phyloP scores from a whole-genome alignment of 1,140 invertebrate genomes.

The Pemphigus obesinymphae region DNA sequence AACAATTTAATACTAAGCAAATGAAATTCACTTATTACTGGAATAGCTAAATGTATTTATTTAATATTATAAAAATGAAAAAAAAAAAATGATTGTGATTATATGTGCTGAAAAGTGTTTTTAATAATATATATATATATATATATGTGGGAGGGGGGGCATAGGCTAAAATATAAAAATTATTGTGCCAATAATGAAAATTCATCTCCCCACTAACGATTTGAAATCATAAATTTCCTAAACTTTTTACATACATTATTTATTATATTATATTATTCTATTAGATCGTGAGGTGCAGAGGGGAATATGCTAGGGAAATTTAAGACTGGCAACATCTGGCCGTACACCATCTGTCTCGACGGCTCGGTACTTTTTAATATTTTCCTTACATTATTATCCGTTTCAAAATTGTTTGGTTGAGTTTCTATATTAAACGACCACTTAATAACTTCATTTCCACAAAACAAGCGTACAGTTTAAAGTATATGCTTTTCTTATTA shows the following conservation, averaged over 20 bases:
- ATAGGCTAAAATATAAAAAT: not conserved
- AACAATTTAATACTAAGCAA: too few species aligned
- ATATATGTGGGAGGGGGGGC: too few species aligned
- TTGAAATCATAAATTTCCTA: not conserved
- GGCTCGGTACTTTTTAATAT: conserved; percentile 1
- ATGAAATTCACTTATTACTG: too few species aligned
- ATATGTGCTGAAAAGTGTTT: too few species aligned
- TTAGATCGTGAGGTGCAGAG: not conserved
- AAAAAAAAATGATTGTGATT: too few species aligned
- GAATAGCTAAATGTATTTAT: too few species aligned
- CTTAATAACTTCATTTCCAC: not conserved
- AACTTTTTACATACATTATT: conserved; percentile 2
- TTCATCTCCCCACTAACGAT: too few species aligned
- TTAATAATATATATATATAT: too few species aligned
- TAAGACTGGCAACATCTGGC: not conserved
- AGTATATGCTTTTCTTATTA: too few species aligned
- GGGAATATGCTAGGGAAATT: not conserved
- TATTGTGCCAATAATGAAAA: not conserved
- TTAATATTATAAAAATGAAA: too few species aligned
- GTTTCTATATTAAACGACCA: not conserved
- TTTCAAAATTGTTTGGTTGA: not conserved
- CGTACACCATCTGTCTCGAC: conserved; percentile 8
- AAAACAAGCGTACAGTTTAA: not conserved
- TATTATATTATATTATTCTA: not conserved
- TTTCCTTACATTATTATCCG: conserved; percentile 10